phyloP scores from a whole-genome alignment of 1,140 invertebrate genomes.

The Aporrectodea caliginosa region DNA sequence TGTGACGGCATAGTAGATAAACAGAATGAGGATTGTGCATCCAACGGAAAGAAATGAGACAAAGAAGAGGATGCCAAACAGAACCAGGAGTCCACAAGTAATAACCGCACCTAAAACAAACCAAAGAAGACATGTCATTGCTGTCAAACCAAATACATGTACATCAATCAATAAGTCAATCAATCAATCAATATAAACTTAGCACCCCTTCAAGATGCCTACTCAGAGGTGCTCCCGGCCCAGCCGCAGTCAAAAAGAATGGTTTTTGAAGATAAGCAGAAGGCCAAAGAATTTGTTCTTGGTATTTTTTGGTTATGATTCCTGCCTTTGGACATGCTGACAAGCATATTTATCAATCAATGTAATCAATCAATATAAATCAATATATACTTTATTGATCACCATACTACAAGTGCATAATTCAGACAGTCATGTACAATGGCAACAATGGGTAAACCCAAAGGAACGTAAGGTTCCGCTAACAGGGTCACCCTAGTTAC shows the following conservation, averaged over 20 bases:
- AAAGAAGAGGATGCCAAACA: neutral
- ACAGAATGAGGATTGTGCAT: neutral
- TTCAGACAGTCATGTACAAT: too few relatives aligned
- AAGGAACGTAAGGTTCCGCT: too few relatives aligned
- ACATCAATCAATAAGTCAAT: too few relatives aligned
- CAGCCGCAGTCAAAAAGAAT: too few relatives aligned
- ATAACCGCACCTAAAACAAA: neutral
- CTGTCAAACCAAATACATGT: neutral
- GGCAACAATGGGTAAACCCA: too few relatives aligned
- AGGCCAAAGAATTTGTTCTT: neutral
- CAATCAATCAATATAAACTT: too few relatives aligned
- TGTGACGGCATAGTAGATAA: neutral
- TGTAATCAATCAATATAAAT: neutral
- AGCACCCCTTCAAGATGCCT: neutral
- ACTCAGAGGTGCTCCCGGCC: neutral
- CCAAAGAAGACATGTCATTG: neutral
- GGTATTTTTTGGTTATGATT: neutral
- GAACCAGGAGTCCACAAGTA: neutral
- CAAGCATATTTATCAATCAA: neutral
- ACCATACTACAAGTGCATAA: too few relatives aligned
- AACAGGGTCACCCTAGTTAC: neutral
- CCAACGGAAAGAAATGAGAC: neutral
- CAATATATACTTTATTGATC: neutral
- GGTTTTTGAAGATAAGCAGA: too few relatives aligned
- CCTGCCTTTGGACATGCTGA: neutral